phyloP scores from a whole-genome alignment of 2,797 vertebrate species.

The Hyperoplus lanceolatus region DNA sequence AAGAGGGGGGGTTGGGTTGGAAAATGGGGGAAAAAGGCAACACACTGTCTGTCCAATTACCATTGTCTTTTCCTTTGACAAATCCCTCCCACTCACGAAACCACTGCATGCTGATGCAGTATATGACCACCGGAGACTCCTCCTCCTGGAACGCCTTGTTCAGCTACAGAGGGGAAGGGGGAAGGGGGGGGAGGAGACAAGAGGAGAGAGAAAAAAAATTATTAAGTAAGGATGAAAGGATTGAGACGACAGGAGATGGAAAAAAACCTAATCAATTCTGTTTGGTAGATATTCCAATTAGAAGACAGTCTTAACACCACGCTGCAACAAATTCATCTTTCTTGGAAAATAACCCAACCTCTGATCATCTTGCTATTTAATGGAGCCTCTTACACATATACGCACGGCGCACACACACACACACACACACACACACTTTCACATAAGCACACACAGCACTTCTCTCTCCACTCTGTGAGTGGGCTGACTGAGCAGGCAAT shows the following conservation, averaged over 20 bases:
- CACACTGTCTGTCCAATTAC: slow-evolving; percentile 77
- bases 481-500: slow-evolving; percentile 54
- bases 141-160: slow-evolving; percentile 99
- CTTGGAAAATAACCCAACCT: slow-evolving; percentile 53
- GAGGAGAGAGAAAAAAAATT: slow-evolving; percentile 62
- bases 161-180: slow-evolving; percentile 83
- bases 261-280: slow-evolving; percentile 74
- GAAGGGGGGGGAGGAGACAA: slow-evolving; percentile 39
- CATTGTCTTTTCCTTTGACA: slow-evolving; percentile 96
- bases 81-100: slow-evolving; percentile 99
- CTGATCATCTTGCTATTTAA: slow-evolving; percentile 36
- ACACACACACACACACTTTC: not conserved
- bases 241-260: slow-evolving; percentile 68
- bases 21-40: slow-evolving; percentile 18
- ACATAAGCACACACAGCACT: slow-evolving; percentile 18
- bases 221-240: slow-evolving; percentile 74
- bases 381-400: slow-evolving; percentile 15
- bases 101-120: slow-evolving; percentile 99
- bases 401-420: not conserved
- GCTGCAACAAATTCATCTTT: slow-evolving; percentile 58
- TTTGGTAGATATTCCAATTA: slow-evolving; percentile 73
- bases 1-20: not conserved
- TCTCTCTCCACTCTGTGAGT: slow-evolving; percentile 47
- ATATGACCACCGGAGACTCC: slow-evolving; percentile 95
- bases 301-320: slow-evolving; percentile 54